Conservation (phyloP, 2,797 vertebrate genomes). For the Hipposideros larvatus region DNA sequence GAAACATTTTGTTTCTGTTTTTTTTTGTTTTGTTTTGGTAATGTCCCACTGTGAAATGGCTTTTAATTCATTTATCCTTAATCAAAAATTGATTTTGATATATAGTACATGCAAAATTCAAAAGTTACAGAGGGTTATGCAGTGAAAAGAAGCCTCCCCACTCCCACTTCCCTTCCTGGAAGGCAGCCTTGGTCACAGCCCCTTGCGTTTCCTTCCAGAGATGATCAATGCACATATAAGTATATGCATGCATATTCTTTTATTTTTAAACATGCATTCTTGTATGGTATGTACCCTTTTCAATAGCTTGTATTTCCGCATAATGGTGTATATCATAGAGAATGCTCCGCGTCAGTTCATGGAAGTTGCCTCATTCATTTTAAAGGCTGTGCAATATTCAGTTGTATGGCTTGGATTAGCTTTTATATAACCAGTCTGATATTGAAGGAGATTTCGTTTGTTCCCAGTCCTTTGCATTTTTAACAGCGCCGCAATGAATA, state of each 20-base stretch:
- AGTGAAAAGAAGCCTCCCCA: neutral
- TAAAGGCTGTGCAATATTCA: constrained; percentile 7
- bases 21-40: neutral
- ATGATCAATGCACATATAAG: constrained; percentile 71
- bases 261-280: constrained; percentile 59
- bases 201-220: constrained; percentile 55
- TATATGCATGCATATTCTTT: constrained; percentile 55
- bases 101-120: constrained; percentile 56
- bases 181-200: constrained; percentile 67
- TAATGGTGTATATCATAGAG: neutral
- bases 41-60: constrained; percentile 55
- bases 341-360: neutral
- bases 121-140: constrained; percentile 55
- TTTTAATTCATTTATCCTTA: constrained; percentile 75
- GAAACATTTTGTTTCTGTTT: constrained; percentile 51
- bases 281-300: neutral
- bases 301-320: neutral
- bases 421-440: neutral
- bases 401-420: neutral
- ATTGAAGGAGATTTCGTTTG: constrained; percentile 28
- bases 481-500: constrained; percentile 25
- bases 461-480: constrained; percentile 60
- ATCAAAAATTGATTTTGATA: constrained; percentile 74
- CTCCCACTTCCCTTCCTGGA: constrained; percentile 64
- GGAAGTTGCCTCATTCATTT: neutral